Evolutionary conservation across 2,888 invertebrate species (phyloP).

Genomic region (Margaritifera margaritifera): DNA sequence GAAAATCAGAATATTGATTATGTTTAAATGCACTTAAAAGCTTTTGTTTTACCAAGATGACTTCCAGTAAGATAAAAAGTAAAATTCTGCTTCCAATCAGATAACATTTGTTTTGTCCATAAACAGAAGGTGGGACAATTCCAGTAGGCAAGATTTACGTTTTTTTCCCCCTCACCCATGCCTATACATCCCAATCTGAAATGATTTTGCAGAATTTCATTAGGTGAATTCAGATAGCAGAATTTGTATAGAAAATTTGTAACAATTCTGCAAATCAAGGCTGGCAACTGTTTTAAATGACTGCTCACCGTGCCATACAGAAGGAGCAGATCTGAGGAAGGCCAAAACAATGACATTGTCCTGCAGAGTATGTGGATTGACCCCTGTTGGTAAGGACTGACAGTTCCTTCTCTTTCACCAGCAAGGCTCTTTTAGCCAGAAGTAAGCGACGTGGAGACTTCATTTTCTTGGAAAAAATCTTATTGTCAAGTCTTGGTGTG

Average conservation of each 20-base stretch:
- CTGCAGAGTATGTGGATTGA: slow-evolving; percentile 15
- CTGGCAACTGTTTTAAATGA: background rate
- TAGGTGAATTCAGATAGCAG: too few relatives aligned
- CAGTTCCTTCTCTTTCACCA: slow-evolving; percentile 42
- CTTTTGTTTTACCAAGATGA: too few relatives aligned
- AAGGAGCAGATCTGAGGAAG: slow-evolving; percentile 80
- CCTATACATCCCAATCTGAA: too few relatives aligned
- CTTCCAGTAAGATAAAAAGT: too few relatives aligned
- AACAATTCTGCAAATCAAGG: slow-evolving; percentile 1
- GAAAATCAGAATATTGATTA: too few relatives aligned
- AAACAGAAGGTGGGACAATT: too few relatives aligned
- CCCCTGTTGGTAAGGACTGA: slow-evolving; percentile 13
- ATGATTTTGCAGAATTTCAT: too few relatives aligned
- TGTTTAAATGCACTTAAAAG: too few relatives aligned
- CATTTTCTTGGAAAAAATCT: slow-evolving; percentile 36
- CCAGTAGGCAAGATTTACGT: too few relatives aligned
- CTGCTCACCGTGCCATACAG: slow-evolving; percentile 78
- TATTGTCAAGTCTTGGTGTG: slow-evolving; percentile 39
- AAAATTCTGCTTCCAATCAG: too few relatives aligned
- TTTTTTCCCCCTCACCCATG: too few relatives aligned
- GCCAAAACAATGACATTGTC: slow-evolving; percentile 80
- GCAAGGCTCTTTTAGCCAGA: slow-evolving; percentile 55
- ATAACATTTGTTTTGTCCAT: too few relatives aligned
- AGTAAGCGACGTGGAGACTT: slow-evolving; percentile 60
- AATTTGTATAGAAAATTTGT: background rate